Conservation (phyloP, 1,140 invertebrate species). For the Oryctes rhinoceros region DNA sequence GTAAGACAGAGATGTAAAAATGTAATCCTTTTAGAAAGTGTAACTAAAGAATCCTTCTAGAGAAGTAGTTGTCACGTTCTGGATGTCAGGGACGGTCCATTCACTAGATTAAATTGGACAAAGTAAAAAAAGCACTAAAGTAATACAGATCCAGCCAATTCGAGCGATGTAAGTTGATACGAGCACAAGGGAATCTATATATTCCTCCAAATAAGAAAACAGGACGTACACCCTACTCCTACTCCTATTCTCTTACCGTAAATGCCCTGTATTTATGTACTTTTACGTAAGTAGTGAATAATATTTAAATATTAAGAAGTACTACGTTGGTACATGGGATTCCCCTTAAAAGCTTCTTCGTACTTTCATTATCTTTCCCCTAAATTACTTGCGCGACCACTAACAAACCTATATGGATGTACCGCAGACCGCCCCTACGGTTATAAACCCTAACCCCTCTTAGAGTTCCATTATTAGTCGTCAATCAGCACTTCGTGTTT, state of each 20-base stretch:
- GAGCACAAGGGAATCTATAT: background rate
- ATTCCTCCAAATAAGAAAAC: too few relatives aligned
- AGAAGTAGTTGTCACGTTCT: constrained; percentile 48
- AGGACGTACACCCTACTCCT: too few relatives aligned
- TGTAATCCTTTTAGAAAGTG: constrained; percentile 12
- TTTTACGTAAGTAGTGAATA: too few relatives aligned
- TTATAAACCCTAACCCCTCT: constrained; percentile 43
- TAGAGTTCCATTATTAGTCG: constrained; percentile 40
- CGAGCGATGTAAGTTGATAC: constrained; percentile 4
- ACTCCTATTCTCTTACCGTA: too few relatives aligned
- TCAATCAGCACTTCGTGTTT: constrained; percentile 44
- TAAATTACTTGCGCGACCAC: constrained; percentile 55
- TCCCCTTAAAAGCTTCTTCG: constrained; percentile 13
- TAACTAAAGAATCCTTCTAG: constrained; percentile 25
- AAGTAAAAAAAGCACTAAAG: constrained; percentile 52
- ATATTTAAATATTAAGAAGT: background rate
- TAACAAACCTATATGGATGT: constrained; percentile 51
- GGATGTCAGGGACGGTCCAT: constrained; percentile 56
- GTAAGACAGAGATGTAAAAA: background rate
- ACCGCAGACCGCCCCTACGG: constrained; percentile 40
- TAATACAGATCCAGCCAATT: constrained; percentile 40
- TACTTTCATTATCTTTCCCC: constrained; percentile 46
- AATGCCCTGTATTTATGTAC: too few relatives aligned
- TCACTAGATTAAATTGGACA: constrained; percentile 57
- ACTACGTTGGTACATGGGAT: background rate